Evolutionary conservation across 1,140 invertebrate species (phyloP), one percentile per base, ranked within the genome.

Genomic region (Lethrus apterus): DNA sequence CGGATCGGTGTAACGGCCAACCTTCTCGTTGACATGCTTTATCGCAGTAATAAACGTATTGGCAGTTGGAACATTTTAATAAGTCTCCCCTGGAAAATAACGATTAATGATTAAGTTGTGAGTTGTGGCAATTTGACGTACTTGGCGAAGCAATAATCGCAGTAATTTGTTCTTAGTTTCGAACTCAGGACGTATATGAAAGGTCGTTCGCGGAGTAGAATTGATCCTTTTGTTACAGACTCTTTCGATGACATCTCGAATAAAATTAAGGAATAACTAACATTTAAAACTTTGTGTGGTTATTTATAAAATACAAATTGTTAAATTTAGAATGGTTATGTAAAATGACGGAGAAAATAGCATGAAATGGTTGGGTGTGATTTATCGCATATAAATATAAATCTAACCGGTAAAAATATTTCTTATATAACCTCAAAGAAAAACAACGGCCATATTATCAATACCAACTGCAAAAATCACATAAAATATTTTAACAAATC

Each of bases 41-140:
- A 42, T 79, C 78, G 59, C 88, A 91, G 52, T 90, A 91, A 62
- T 80, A 75, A 2, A 86, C 81, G 62, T 81, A 86, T n/a, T 81
- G 74, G 63, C 86, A 89, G n/a, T 73, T 80, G 1, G 81, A 80
- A 65, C 86, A 89, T 68, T 83, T 87, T 2, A 75, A 66, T 4
- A 88, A 68, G 56, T 82, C 78, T 1, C 67, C 68, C 47, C 83
- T 86, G 58, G 56, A 75, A 72, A 42, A 4, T 2, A 26, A 9
- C 10, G 1, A 2, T 4, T 18, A 38, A 41, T 24, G 10, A 29
- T 11, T 29, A 42, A 26, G 10, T n/a, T n/a, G n/a, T n/a, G n/a
- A n/a, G n/a, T n/a, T n/a, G n/a, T 45, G 4, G 5, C 15, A 29
- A 20, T 54, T 44, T 30, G 18, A 63, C 63, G 66, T 67, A 81